Conservation (phyloP, 2,888 invertebrate species). For the Yponomeuta cagnagella region DNA sequence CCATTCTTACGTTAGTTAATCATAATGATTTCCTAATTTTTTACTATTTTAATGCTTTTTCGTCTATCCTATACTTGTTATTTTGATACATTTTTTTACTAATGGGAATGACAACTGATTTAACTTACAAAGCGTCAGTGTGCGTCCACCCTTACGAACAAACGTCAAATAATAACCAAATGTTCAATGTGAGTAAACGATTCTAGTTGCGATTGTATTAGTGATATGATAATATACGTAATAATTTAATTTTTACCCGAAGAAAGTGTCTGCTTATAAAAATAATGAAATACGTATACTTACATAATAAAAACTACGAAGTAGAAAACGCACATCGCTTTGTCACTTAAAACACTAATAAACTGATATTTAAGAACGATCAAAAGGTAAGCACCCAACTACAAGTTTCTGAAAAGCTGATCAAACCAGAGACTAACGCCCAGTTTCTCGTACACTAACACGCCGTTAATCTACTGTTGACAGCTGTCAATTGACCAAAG, state of each 20-base stretch:
- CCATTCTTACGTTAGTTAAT: too few relatives aligned
- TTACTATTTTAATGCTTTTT: too few relatives aligned
- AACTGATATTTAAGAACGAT: neutral
- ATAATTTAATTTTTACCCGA: conserved; percentile 74
- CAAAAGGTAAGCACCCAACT: conserved; percentile 19
- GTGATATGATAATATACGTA: conserved; percentile 74
- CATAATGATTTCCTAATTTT: too few relatives aligned
- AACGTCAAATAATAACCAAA: conserved; percentile 57
- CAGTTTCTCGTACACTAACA: too few relatives aligned
- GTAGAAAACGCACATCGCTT: conserved; percentile 44
- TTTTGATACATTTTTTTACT: neutral
- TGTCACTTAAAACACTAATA: neutral
- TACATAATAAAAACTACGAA: conserved; percentile 72
- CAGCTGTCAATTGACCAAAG: too few relatives aligned
- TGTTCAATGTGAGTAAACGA: conserved; percentile 73
- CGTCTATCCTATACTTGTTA: too few relatives aligned
- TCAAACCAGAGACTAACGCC: neutral
- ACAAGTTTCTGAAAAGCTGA: neutral
- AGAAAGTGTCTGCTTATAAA: conserved; percentile 70
- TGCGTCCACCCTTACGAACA: neutral
- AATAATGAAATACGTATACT: conserved; percentile 31
- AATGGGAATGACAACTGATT: neutral
- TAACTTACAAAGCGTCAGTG: neutral
- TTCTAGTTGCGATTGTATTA: conserved; percentile 74
- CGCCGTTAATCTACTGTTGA: too few relatives aligned